These are phyloP conservation scores for Phyllostomus discolor DNA, from an alignment of 2,113 vertebrate species.

Conservation along the genomic window DNA sequence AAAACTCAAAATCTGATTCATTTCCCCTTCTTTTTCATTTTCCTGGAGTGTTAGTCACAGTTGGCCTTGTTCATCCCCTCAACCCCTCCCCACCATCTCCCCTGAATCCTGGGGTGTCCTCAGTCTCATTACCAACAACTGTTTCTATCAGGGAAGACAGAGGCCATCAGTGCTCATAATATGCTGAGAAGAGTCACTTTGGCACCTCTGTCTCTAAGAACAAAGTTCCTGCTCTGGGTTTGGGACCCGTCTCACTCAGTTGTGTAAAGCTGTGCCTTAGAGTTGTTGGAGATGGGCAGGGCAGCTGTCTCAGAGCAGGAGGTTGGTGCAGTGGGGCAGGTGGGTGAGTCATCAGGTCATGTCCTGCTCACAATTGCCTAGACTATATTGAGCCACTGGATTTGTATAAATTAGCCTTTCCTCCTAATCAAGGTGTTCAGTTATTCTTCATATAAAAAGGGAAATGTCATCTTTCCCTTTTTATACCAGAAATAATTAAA, in stretches of 20 bases:
- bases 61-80: not conserved
- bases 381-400: not conserved
- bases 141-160: not conserved
- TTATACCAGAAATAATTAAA: not conserved
- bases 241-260: not conserved
- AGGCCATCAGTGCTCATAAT: not conserved
- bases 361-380: not conserved
- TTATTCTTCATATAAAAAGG: not conserved
- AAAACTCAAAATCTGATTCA: not conserved
- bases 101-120: not conserved
- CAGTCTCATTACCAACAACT: not conserved
- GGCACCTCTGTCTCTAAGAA: not conserved
- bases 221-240: not conserved
- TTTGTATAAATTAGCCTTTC: not conserved
- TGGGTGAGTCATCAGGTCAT: not conserved
- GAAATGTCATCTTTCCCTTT: not conserved
- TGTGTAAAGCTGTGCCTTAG: not conserved
- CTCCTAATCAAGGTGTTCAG: not conserved
- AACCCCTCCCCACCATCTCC: not conserved
- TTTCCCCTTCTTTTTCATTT: not conserved
- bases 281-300: not conserved
- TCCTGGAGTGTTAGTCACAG: not conserved
- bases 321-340: not conserved
- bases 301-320: not conserved
- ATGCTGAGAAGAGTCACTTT: not conserved